Conservation (phyloP, 1,140 invertebrate species). For the Lucilia sericata region DNA sequence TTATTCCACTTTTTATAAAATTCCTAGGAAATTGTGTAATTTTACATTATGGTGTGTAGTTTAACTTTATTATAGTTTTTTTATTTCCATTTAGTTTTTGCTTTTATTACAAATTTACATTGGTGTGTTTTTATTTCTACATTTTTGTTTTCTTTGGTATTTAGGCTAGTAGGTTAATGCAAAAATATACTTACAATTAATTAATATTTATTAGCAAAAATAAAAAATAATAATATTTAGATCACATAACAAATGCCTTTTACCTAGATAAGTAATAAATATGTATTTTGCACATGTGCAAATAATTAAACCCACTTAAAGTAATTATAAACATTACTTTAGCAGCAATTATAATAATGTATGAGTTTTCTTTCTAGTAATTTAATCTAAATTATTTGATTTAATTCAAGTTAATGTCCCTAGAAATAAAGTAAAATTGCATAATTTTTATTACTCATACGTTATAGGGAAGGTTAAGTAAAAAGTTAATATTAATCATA, state of each 20-base stretch:
- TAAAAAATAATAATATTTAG: neutral
- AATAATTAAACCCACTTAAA: neutral
- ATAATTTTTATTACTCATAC: no score
- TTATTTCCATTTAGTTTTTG: neutral
- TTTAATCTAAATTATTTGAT: neutral
- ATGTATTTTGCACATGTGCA: neutral
- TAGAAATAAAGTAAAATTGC: no score
- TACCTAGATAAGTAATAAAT: no score
- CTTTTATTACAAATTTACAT: neutral
- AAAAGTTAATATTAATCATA: no score
- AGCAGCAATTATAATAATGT: neutral
- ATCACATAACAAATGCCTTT: neutral
- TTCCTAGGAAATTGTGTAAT: neutral
- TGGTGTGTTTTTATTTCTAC: constrained; percentile 8
- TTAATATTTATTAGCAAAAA: constrained; percentile 5
- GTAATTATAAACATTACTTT: neutral
- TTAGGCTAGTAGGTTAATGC: constrained; percentile 37
- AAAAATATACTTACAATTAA: neutral
- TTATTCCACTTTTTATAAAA: no score
- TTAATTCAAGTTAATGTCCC: neutral
- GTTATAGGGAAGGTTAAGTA: no score
- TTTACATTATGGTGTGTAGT: neutral
- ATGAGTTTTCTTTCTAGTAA: neutral
- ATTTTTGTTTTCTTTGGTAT: neutral
- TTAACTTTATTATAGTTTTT: neutral